These are phyloP conservation scores for Phoronis australis DNA, from an alignment of 2,888 invertebrate species.

Conservation along the genomic window DNA sequence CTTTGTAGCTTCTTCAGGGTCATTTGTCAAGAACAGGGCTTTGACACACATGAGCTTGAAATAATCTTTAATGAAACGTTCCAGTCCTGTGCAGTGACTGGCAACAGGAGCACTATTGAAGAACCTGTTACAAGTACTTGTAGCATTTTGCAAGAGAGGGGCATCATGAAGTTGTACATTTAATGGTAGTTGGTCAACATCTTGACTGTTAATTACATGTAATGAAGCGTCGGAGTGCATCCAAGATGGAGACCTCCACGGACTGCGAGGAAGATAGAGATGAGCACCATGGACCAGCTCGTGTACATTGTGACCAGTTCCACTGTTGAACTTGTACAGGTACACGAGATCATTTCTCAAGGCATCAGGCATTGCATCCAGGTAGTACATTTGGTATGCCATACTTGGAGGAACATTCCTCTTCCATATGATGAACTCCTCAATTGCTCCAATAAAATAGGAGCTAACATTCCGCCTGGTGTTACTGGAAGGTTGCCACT, in stretches of 20 bases:
- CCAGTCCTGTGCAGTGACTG: too few species aligned
- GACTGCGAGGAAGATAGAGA: conserved; percentile 23
- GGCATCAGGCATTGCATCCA: conserved; percentile 12
- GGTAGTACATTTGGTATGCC: conserved; percentile 25
- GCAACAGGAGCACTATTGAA: neutral
- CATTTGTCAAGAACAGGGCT: too few species aligned
- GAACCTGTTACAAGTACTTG: neutral
- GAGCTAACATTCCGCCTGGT: too few species aligned
- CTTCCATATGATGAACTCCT: conserved; percentile 28
- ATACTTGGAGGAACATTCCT: conserved; percentile 19
- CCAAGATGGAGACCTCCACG: conserved; percentile 33
- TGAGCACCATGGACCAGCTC: conserved; percentile 21
- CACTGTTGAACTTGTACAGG: conserved; percentile 23
- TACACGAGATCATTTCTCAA: conserved; percentile 10
- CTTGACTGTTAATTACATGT: too few species aligned
- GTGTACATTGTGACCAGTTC: conserved; percentile 21
- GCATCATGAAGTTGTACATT: neutral
- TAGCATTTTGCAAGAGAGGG: neutral
- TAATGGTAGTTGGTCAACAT: too few species aligned
- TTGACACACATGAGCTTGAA: too few species aligned
- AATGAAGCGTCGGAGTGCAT: conserved; percentile 21
- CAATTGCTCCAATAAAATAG: conserved; percentile 27
- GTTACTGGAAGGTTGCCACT: conserved; percentile 24
- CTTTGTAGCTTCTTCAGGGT: too few species aligned
- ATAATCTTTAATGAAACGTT: too few species aligned